A percentile compares a stretch with the other conserved stretches of the same genome.
These are phyloP conservation scores for Lepidocolaptes lacrymiger DNA, from an alignment of 2,797 vertebrate species.

Conservation along the genomic window DNA sequence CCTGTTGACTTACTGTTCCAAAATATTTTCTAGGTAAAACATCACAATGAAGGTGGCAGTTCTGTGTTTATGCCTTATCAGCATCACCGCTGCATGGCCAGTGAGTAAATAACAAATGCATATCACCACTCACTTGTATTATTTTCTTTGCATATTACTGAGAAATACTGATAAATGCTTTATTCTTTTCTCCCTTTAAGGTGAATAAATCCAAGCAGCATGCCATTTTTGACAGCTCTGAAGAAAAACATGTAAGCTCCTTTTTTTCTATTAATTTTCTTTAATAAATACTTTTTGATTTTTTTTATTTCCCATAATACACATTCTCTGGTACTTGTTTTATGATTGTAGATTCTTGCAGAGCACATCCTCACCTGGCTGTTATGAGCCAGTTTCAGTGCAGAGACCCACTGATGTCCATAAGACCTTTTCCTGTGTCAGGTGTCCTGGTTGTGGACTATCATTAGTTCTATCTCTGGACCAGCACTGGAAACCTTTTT, in stretches of 20 bases:
- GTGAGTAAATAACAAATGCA: slow-evolving; percentile 69
- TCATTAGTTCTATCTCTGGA: background rate
- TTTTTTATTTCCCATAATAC: background rate
- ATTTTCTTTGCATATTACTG: background rate
- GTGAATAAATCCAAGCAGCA: slow-evolving; percentile 54
- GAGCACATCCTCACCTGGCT: background rate
- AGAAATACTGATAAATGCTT: background rate
- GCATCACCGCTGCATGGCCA: slow-evolving; percentile 65
- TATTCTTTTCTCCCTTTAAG: slow-evolving; percentile 55
- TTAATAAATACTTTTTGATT: background rate
- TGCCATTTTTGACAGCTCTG: slow-evolving; percentile 63
- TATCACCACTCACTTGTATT: background rate
- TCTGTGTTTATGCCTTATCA: slow-evolving; percentile 74
- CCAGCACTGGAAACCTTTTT: background rate
- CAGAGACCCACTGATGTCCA: background rate
- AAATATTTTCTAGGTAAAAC: slow-evolving; percentile 66
- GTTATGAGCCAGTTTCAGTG: background rate
- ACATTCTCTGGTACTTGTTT: background rate
- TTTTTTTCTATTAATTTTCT: background rate
- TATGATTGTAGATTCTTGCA: background rate
- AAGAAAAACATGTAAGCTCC: slow-evolving; percentile 73
- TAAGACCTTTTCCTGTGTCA: background rate
- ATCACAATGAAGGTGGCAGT: slow-evolving; percentile 71
- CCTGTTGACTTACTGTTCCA: background rate
- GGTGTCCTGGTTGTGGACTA: background rate